Evolutionary conservation across 1,140 invertebrate genomes (phyloP).

Genomic region (Periplaneta americana): DNA sequence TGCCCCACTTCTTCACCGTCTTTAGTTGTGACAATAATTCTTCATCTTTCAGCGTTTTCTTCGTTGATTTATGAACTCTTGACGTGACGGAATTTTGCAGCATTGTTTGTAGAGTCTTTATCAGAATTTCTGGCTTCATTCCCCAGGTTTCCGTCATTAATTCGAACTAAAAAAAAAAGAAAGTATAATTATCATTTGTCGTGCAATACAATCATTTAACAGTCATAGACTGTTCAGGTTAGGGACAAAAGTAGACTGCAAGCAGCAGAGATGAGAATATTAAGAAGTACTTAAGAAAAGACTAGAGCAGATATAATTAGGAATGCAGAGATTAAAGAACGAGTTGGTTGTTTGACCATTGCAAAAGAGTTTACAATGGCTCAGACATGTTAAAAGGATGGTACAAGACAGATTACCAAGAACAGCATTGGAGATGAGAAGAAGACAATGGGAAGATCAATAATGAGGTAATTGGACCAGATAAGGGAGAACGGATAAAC

Average conservation of each 20-base stretch:
- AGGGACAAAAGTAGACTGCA: too few species aligned
- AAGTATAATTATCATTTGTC: background rate
- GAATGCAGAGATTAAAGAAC: too few species aligned
- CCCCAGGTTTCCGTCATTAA: constrained; percentile 59
- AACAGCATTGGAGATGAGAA: too few species aligned
- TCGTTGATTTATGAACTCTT: background rate
- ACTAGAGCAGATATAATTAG: background rate
- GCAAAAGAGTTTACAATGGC: too few species aligned
- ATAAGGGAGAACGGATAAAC: too few species aligned
- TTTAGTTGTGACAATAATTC: constrained; percentile 41
- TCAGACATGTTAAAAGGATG: too few species aligned
- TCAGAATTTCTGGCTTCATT: constrained; percentile 51
- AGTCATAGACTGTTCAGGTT: background rate
- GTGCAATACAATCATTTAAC: background rate
- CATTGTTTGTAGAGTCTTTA: constrained; percentile 52
- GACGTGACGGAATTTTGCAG: background rate
- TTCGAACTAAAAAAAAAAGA: constrained; percentile 51
- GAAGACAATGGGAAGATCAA: too few species aligned
- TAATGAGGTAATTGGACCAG: too few species aligned
- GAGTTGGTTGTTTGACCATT: too few species aligned
- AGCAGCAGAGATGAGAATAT: too few species aligned
- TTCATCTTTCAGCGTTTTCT: constrained; percentile 24
- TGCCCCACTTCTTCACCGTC: constrained; percentile 40
- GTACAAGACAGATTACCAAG: too few species aligned
- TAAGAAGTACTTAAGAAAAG: background rate